Evolutionary conservation across 2,797 vertebrate species (phyloP).

Genomic region (Scolopax bukidnonensis): DNA sequence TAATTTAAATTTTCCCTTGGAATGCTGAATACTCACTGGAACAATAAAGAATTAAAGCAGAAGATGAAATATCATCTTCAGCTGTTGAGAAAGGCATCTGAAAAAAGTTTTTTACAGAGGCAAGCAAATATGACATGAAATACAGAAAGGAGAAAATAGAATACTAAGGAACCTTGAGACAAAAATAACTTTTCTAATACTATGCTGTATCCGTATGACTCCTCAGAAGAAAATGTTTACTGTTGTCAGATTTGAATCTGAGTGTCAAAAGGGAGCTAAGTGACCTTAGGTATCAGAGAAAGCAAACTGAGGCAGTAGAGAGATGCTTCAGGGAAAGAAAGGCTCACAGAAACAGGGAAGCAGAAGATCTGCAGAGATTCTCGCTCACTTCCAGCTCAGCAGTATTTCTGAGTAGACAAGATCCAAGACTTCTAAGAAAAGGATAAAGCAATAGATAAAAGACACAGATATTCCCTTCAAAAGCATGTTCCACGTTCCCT

Average conservation of each 20-base stretch:
- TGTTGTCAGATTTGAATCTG: not conserved
- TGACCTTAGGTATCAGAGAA: not conserved
- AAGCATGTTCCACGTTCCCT: not conserved
- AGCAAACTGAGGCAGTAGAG: not conserved
- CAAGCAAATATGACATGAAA: not conserved
- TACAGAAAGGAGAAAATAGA: not conserved
- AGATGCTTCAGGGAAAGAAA: not conserved
- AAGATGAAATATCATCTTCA: not conserved
- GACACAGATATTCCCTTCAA: not conserved
- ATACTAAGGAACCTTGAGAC: not conserved
- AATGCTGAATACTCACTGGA: not conserved
- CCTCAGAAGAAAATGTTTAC: not conserved
- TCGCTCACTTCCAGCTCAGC: not conserved
- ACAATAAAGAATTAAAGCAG: not conserved
- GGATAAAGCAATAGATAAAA: not conserved
- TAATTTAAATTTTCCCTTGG: not conserved
- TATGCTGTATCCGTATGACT: not conserved
- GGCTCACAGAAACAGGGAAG: not conserved
- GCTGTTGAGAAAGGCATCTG: not conserved
- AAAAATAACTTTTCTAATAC: not conserved
- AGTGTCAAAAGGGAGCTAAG: not conserved
- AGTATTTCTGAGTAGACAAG: not conserved
- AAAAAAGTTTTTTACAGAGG: not conserved
- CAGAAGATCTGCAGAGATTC: not conserved
- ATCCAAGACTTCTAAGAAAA: not conserved